These are phyloP conservation scores for Perdita meconis DNA, from an alignment of 2,888 invertebrate species.

Conservation along the genomic window DNA sequence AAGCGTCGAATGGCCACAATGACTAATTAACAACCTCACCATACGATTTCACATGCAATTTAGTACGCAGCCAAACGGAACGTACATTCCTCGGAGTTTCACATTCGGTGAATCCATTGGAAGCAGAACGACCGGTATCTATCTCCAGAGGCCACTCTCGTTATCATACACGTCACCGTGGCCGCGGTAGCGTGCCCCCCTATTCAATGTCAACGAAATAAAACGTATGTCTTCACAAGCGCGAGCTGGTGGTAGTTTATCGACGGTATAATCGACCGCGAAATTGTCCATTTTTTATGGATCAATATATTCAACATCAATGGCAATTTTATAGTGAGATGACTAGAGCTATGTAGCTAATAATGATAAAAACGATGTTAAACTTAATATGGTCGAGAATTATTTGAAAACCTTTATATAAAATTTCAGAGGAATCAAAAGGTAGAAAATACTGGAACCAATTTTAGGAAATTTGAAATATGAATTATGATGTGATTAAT, in stretches of 20 bases:
- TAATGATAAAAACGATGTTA: no score
- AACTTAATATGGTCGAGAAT: no score
- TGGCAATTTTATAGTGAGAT: neutral
- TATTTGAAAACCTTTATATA: no score
- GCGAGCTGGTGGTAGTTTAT: constrained; percentile 25
- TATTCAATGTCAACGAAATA: constrained; percentile 55
- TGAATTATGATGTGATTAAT: no score
- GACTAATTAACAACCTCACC: neutral
- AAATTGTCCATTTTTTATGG: constrained; percentile 17
- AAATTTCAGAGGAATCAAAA: no score
- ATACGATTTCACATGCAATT: neutral
- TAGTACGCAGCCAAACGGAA: neutral
- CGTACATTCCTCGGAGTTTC: neutral
- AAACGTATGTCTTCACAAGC: constrained; percentile 55
- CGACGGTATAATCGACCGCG: constrained; percentile 9
- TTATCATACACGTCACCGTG: constrained; percentile 54
- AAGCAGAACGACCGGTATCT: constrained; percentile 9
- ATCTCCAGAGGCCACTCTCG: constrained; percentile 29
- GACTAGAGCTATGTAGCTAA: no score
- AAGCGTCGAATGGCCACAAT: no score
- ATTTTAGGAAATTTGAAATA: no score
- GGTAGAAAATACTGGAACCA: no score
- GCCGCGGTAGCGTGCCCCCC: constrained; percentile 47
- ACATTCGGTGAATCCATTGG: no score
- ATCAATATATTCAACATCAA: neutral